Percentiles rank a stretch among this genome's conserved stretches.
Conservation (phyloP, 2,888 invertebrate genomes). For the Stomorhina lunata region DNA sequence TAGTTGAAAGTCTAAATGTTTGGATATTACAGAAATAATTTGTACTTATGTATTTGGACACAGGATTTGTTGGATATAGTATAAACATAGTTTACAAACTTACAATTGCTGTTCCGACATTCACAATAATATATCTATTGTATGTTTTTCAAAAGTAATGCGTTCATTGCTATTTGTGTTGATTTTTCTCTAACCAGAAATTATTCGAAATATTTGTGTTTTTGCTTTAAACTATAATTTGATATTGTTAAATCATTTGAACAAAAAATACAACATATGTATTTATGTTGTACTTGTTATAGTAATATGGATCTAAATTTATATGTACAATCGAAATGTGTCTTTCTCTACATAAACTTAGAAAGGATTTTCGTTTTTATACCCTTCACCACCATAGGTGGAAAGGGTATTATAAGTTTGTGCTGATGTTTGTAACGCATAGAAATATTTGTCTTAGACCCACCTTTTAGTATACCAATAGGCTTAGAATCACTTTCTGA, state of each 20-base stretch:
- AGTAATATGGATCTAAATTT: too few species aligned
- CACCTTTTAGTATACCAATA: too few species aligned
- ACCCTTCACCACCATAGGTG: too few species aligned
- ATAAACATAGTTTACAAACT: conserved; percentile 15
- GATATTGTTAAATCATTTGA: conserved; percentile 67
- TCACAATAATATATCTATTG: too few species aligned
- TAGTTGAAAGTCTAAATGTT: background rate
- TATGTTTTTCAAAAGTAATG: conserved; percentile 17
- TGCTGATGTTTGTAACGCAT: too few species aligned
- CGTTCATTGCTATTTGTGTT: background rate
- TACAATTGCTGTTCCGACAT: conserved; percentile 19
- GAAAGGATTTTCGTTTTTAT: too few species aligned
- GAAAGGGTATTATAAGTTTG: too few species aligned
- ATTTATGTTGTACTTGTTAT: conserved; percentile 71
- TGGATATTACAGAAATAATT: background rate
- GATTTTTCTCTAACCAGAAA: background rate
- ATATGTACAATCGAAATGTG: too few species aligned
- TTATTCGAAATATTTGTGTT: conserved; percentile 5
- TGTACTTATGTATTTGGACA: background rate
- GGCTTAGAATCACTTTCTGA: too few species aligned
- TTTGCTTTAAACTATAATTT: conserved; percentile 51
- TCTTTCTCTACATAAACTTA: too few species aligned
- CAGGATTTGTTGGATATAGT: conserved; percentile 7
- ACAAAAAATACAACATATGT: background rate
- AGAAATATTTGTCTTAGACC: too few species aligned